A percentile compares a stretch with the other conserved stretches of the same genome.
Conservation (phyloP, 2,888 invertebrate species). For the Druceiella hillmani region DNA sequence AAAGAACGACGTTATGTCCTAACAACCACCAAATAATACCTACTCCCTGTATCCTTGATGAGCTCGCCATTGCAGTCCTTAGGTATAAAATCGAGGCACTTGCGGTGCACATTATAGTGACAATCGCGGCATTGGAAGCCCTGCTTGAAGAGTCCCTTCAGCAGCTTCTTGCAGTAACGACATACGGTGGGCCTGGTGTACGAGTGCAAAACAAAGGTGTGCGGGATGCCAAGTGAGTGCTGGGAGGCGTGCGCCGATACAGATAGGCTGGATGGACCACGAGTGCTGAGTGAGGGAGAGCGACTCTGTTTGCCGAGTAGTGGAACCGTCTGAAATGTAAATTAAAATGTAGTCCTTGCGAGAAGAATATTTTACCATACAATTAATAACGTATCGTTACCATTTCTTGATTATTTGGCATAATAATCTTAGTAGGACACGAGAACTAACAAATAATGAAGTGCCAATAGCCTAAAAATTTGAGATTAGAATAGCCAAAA, state of each 20-base stretch:
- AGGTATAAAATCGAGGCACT: conserved; percentile 84
- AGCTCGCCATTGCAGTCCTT: conserved; percentile 85
- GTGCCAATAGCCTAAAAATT: too few relatives aligned
- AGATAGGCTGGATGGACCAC: conserved; percentile 32
- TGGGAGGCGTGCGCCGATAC: conserved; percentile 12
- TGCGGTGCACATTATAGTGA: conserved; percentile 93
- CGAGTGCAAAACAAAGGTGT: conserved; percentile 94
- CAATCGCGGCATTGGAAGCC: conserved; percentile 97
- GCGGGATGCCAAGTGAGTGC: conserved; percentile 67
- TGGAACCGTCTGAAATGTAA: too few relatives aligned
- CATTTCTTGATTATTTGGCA: too few relatives aligned
- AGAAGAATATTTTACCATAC: too few relatives aligned
- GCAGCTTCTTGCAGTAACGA: conserved; percentile 90
- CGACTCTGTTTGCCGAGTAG: conserved; percentile 59
- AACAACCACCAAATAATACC: conserved; percentile 5
- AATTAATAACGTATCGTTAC: too few relatives aligned
- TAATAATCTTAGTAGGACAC: too few relatives aligned
- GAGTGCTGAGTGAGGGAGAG: conserved; percentile 64
- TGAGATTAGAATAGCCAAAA: too few relatives aligned
- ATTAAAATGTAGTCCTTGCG: too few relatives aligned
- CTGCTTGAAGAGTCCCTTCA: conserved; percentile 93
- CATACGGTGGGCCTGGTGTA: conserved; percentile 97
- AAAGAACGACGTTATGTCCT: not conserved
- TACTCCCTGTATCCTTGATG: conserved; percentile 41
- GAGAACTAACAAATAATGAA: too few relatives aligned